Base-by-base conservation (phyloP, 2,797 vertebrate genomes). In the Aphelocoma californica region DNA sequence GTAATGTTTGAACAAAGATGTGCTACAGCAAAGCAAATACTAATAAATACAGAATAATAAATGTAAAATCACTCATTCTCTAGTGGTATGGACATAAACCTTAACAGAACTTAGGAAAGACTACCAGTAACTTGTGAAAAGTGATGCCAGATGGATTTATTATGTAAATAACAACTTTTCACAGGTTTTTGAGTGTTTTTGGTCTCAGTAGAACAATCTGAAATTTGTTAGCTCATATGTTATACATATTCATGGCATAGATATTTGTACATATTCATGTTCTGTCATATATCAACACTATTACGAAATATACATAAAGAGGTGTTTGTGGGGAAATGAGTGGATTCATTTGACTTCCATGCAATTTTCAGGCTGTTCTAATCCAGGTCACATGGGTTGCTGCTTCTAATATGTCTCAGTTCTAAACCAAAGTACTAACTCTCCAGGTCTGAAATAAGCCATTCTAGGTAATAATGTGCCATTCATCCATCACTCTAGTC, bases 401-500 rank as follows among this genome's bases (percentile, higher is more conserved):
- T 88, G n/a, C 54, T 95, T 92, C 58, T 81, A 92, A 51, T 72
- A 34, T 7, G 2, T 72, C 54, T 74, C 36, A 42, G 9, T 81
- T 86, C 72, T 57, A 71, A 81, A 96, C 81, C 24, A 54, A 83
- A 81, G 38, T 66, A 65, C 32, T 72, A 90, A n/a, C 93, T 89
- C 53, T 96, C 42, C 36, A 87, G 85, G 77, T 69, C 71, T 95
- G 73, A 95, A 94, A 61, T 85, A 62, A 51, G n/a, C 71, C 81
- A 25, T 86, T 73, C 80, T 86, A 83, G 75, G n/a, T 88, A 91
- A 56, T 93, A 90, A 69, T 53, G 54, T 93, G 64, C 32, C 81
- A 74, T 81, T 88, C 62, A 56, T 91, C 60, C 72, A 60, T 90
- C 34, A 32, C 20, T 78, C 56, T 34, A 38, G 23, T 82, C 47